Conservation (phyloP, 2,113 vertebrate species). For the Eurystomus gularis region DNA sequence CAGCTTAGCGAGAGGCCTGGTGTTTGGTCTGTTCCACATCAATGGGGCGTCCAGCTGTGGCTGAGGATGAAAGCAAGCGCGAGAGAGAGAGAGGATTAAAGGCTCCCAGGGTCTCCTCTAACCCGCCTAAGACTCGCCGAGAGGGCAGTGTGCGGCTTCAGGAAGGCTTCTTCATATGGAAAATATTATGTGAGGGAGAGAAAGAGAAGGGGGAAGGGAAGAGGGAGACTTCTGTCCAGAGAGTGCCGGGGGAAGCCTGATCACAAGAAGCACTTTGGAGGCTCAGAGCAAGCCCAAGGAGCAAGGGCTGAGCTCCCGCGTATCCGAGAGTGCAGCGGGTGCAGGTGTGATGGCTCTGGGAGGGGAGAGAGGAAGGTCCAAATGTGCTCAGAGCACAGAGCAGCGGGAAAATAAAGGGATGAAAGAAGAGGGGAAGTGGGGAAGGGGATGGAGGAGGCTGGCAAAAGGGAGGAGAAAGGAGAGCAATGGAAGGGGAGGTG, state of each 20-base stretch:
- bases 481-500: background rate
- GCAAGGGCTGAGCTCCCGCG: background rate
- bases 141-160: slow-evolving; percentile 66
- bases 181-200: slow-evolving; percentile 84
- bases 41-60: slow-evolving; percentile 82
- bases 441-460: background rate
- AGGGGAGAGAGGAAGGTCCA: fast-evolving
- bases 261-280: background rate
- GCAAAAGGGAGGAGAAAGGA: background rate
- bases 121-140: slow-evolving; percentile 75
- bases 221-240: slow-evolving; percentile 44
- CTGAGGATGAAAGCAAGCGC: slow-evolving; percentile 78
- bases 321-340: fast-evolving
- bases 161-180: slow-evolving; percentile 76
- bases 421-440: background rate
- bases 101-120: slow-evolving; percentile 82
- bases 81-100: slow-evolving; percentile 80
- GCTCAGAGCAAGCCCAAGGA: background rate
- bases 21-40: slow-evolving; percentile 89
- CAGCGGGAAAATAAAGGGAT: background rate
- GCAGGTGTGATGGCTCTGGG: background rate
- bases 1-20: slow-evolving; percentile 88
- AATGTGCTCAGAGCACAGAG: background rate
- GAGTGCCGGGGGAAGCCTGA: background rate
- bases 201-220: slow-evolving; percentile 67